Conservation (phyloP, 2,797 vertebrate species). For the Pangasius sanitwongsei region DNA sequence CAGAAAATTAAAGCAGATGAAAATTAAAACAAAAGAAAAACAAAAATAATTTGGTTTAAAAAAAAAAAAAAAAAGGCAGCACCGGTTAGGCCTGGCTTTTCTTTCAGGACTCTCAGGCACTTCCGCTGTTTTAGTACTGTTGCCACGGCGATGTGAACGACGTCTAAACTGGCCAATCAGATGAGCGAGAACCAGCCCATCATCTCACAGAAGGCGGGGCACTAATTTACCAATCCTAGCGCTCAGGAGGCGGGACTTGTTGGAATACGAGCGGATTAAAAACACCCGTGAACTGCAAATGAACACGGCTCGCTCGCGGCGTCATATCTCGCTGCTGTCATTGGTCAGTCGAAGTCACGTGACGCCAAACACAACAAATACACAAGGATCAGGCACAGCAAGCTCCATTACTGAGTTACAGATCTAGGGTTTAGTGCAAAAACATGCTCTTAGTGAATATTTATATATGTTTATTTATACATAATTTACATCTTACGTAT, state of each 20-base stretch:
- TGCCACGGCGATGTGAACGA: not conserved
- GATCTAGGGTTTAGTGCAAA: not conserved
- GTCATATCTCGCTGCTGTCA: not conserved
- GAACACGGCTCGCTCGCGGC: not conserved
- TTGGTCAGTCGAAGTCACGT: constrained; percentile 16
- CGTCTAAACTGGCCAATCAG: not conserved
- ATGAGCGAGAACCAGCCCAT: not conserved
- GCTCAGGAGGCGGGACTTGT: not conserved
- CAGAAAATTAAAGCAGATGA: not conserved
- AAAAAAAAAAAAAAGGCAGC: constrained; percentile 4
- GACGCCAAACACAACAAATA: not conserved
- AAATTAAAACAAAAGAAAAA: too few species aligned
- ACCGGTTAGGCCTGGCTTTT: not conserved
- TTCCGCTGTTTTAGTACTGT: not conserved
- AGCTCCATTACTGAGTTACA: not conserved
- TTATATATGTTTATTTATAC: not conserved
- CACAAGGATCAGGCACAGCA: too few species aligned
- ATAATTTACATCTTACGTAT: too few species aligned
- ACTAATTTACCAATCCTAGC: not conserved
- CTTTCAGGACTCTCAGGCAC: not conserved
- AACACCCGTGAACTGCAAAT: not conserved
- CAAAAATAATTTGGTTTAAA: not conserved
- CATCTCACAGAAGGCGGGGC: not conserved
- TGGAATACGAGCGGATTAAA: not conserved
- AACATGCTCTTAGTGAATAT: not conserved